Evolutionary conservation across 2,113 vertebrate genomes (phyloP).

Genomic region (Rhynchopsitta pachyrhyncha): DNA sequence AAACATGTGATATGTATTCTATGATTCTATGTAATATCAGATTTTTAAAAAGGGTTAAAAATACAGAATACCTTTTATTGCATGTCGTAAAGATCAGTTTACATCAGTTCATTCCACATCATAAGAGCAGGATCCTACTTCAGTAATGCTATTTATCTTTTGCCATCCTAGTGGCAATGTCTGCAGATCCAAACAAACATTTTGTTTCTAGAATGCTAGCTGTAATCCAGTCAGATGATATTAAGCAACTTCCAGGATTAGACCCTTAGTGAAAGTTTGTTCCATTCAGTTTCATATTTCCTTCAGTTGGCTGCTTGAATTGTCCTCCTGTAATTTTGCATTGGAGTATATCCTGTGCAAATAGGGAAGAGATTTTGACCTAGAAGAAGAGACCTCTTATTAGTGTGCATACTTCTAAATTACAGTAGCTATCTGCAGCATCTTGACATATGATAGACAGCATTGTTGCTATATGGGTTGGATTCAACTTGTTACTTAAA

Average conservation of each 20-base stretch:
- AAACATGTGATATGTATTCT: neutral
- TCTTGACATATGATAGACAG: constrained; percentile 13
- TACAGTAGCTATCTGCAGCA: constrained; percentile 25
- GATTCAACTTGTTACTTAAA: constrained; percentile 13
- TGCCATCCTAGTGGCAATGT: neutral
- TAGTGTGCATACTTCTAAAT: neutral
- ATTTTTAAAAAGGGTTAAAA: neutral
- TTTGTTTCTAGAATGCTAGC: neutral
- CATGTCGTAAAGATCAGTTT: neutral
- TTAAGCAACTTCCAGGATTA: constrained; percentile 13
- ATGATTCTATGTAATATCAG: neutral
- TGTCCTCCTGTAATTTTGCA: neutral
- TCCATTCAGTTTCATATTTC: neutral
- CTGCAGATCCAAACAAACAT: neutral
- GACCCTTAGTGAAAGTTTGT: constrained; percentile 24
- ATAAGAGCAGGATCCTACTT: neutral
- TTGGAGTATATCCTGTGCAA: constrained; percentile 11
- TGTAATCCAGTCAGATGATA: constrained; percentile 1
- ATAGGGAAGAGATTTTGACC: constrained; percentile 31
- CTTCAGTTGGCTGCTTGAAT: neutral
- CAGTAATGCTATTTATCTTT: neutral
- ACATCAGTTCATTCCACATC: neutral
- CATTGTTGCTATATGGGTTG: neutral
- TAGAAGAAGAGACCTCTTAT: constrained; percentile 27
- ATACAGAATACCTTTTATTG: neutral